phyloP scores from a whole-genome alignment of 2,113 vertebrate species.

The Gallinago jamesoni region DNA sequence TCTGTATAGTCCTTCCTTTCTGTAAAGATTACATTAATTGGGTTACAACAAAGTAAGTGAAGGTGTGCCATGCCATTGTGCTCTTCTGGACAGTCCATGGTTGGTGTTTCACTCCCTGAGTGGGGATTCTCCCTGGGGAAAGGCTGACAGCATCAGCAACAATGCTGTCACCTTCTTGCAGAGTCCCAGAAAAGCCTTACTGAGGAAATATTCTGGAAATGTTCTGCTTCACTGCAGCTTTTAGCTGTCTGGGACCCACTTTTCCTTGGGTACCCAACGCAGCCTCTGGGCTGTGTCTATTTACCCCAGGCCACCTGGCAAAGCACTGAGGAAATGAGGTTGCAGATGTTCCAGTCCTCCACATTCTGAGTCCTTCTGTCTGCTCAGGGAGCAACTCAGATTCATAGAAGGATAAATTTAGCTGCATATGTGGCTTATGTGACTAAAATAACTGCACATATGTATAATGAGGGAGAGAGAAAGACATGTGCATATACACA shows the following conservation, averaged over 20 bases:
- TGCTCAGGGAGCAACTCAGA: not conserved
- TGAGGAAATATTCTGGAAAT: not conserved
- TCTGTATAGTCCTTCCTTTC: not conserved
- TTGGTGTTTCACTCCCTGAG: not conserved
- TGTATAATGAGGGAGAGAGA: not conserved
- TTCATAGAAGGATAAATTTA: not conserved
- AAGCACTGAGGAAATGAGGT: not conserved
- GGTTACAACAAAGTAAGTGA: not conserved
- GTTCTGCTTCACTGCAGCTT: not conserved
- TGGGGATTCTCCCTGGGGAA: not conserved
- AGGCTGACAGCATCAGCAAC: not conserved
- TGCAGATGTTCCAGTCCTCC: not conserved
- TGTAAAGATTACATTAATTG: not conserved
- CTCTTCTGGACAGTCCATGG: not conserved
- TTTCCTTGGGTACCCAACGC: not conserved
- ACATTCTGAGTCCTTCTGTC: not conserved
- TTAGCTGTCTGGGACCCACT: not conserved
- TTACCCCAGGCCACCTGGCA: not conserved
- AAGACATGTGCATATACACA: not conserved
- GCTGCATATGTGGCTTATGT: not conserved
- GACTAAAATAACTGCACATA: not conserved
- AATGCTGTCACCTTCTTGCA: accelerated
- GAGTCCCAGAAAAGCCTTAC: not conserved
- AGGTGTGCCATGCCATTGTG: not conserved
- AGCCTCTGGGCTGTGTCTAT: not conserved